Evolutionary conservation across 2,113 vertebrate species (phyloP), one percentile per base, ranked within the genome.

Genomic region (rat (Rattus norvegicus)): DNA sequence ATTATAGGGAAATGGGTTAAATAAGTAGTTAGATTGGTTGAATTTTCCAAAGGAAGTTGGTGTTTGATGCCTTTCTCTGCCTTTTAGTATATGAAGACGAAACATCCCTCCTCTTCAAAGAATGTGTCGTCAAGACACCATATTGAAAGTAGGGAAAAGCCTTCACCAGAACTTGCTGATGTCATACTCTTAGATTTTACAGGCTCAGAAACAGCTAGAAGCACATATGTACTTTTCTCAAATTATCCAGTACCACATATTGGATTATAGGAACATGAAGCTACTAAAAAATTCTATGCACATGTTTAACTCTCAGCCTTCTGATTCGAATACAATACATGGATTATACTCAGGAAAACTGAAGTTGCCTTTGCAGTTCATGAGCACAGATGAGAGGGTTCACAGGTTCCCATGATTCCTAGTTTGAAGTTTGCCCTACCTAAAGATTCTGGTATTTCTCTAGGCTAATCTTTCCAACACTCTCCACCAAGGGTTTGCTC

Each of bases 401-500:
- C 0, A 36, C 1, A 17, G 9, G 4, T 36, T 76, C 54, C 24
- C 12, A 1, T 11, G 36, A n/a, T 56, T 56, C 20, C 43, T 65
- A 61, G 19, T 84, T 79, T 83, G 67, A 33, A 69, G 36, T 79
- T 73, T 12, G 5, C 14, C 33, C 52, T 61, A 20, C 47, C 47
- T 49, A 69, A 94, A 84, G 56, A 83, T 17, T 76, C 69, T 9
- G 52, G 24, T 2, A 0, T 84, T 61, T 20, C 54, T 73, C 70
- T 56, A 75, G 7, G 5, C 70, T 88, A 77, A 83, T 63, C 88
- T 89, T 70, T 94, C 86, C 47, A 43, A 13, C 5, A 77, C 12
- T 39, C 36, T 59, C 92, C 79, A 17, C 16, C 49, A 47, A 90
- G 12, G 83, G 63, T 90, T 92, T 96, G 33, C 88, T 93, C 49